Conservation (phyloP, 2,888 invertebrate genomes). For the Drosophila emarginata region DNA sequence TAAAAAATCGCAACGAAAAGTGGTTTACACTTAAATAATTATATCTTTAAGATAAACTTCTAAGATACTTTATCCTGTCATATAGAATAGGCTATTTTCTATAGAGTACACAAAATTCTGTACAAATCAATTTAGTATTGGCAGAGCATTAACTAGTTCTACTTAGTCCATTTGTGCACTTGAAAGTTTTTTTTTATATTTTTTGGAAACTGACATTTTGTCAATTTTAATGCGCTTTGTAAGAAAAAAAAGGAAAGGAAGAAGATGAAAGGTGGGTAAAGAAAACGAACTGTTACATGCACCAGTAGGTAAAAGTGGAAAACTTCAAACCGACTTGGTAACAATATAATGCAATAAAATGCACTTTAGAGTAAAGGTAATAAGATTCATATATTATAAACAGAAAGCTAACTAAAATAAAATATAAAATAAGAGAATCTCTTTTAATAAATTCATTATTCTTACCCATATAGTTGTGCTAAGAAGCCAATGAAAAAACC, state of each 20-base stretch:
- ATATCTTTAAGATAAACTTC: too few relatives aligned
- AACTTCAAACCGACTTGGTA: slow-evolving; percentile 51
- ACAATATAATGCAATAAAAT: slow-evolving; percentile 28
- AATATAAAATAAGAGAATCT: too few relatives aligned
- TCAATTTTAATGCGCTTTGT: slow-evolving; percentile 66
- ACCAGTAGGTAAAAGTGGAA: slow-evolving; percentile 43
- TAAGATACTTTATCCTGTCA: too few relatives aligned
- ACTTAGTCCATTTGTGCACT: neutral
- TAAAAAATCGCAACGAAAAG: too few relatives aligned
- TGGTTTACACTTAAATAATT: too few relatives aligned
- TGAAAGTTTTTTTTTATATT: slow-evolving; percentile 33
- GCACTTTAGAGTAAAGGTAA: slow-evolving; percentile 14
- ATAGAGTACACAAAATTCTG: neutral
- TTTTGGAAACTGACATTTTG: slow-evolving; percentile 50
- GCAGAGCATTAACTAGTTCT: slow-evolving; percentile 28
- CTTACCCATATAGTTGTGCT: too few relatives aligned
- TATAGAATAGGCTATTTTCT: neutral
- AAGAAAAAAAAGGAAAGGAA: slow-evolving; percentile 18
- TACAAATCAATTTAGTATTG: neutral
- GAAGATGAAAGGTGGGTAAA: slow-evolving; percentile 1
- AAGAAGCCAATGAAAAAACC: neutral
- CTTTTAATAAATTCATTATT: too few relatives aligned
- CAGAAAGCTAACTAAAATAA: too few relatives aligned
- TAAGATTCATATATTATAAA: neutral
- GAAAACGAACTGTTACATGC: slow-evolving; percentile 36